phyloP scores from a whole-genome alignment of 92 coral and sea anemone species.

The Heliopora coerulea region DNA sequence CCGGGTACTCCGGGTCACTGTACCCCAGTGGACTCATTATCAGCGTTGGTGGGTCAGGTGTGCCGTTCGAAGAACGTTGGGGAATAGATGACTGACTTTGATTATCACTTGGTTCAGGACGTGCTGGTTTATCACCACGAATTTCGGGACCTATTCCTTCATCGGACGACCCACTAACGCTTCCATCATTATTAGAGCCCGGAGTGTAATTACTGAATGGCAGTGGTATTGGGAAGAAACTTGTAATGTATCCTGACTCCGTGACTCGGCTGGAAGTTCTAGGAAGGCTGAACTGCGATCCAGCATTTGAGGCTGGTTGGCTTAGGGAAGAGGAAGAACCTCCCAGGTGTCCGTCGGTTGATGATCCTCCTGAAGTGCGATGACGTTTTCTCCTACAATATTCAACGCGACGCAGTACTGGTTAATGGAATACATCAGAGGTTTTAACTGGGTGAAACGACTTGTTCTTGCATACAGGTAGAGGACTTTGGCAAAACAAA shows the following conservation, averaged over 20 bases:
- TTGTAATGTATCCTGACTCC: conserved; percentile 31
- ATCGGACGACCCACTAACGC: conserved; percentile 36
- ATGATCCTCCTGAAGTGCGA: conserved; percentile 69
- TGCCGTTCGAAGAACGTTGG: conserved; percentile 39
- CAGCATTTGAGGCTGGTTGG: conserved; percentile 76
- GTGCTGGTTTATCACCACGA: conserved; percentile 14
- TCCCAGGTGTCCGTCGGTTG: conserved; percentile 85
- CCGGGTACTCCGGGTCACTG: conserved; percentile 16
- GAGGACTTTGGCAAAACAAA: too few relatives aligned
- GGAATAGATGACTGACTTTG: conserved; percentile 20
- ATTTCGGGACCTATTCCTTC: conserved; percentile 43
- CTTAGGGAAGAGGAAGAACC: conserved; percentile 90
- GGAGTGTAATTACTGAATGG: conserved; percentile 39
- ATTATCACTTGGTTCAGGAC: too few relatives aligned
- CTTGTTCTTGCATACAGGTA: too few relatives aligned
- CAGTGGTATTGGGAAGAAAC: conserved; percentile 21
- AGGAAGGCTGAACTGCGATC: conserved; percentile 90
- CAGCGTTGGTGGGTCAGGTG: conserved; percentile 26
- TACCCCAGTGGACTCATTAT: conserved; percentile 12
- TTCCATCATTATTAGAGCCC: conserved; percentile 18
- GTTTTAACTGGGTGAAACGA: too few relatives aligned
- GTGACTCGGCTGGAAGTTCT: conserved; percentile 65
- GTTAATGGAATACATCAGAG: too few relatives aligned
- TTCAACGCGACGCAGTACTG: too few relatives aligned
- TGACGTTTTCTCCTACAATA: background rate